Percentiles rank a stretch among this genome's conserved stretches.
phyloP scores from a whole-genome alignment of 64 coral and sea anemone genomes.

The Cladopsammia gracilis region DNA sequence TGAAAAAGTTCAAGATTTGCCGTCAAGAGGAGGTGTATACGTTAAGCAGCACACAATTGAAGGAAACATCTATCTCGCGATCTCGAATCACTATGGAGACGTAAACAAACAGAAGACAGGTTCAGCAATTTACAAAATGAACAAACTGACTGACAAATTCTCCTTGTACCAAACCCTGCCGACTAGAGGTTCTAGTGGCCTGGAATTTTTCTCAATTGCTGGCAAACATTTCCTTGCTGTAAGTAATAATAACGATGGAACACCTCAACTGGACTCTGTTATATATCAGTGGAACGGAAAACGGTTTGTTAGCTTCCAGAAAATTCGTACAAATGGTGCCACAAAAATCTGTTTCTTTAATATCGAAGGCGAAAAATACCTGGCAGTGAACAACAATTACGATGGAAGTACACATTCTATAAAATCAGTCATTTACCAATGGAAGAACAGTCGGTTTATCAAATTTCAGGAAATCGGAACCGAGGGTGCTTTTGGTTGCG shows the following conservation, averaged over 20 bases:
- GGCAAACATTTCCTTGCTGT: slow-evolving; percentile 21
- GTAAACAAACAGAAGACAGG: not conserved
- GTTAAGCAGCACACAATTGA: not conserved
- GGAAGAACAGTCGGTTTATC: not conserved
- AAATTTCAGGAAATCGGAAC: too few relatives aligned
- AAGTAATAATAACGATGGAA: not conserved
- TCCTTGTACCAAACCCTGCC: not conserved
- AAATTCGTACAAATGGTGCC: slow-evolving; percentile 7
- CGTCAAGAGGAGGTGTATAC: not conserved
- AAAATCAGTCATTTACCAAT: not conserved
- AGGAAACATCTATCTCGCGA: not conserved
- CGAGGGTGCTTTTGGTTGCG: not conserved
- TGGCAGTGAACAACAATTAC: too few relatives aligned
- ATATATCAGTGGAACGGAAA: slow-evolving; percentile 2
- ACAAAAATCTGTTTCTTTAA: not conserved
- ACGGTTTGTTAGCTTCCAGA: slow-evolving; percentile 11
- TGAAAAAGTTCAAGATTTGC: slow-evolving; percentile 29
- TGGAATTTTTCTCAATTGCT: not conserved
- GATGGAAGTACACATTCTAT: not conserved
- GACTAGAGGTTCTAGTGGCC: not conserved
- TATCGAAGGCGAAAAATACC: not conserved
- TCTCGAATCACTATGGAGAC: not conserved
- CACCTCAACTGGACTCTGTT: not conserved
- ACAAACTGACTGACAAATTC: not conserved
- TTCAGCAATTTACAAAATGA: not conserved